phyloP scores from a whole-genome alignment of 2,888 invertebrate genomes.

The Philonicus albiceps region DNA sequence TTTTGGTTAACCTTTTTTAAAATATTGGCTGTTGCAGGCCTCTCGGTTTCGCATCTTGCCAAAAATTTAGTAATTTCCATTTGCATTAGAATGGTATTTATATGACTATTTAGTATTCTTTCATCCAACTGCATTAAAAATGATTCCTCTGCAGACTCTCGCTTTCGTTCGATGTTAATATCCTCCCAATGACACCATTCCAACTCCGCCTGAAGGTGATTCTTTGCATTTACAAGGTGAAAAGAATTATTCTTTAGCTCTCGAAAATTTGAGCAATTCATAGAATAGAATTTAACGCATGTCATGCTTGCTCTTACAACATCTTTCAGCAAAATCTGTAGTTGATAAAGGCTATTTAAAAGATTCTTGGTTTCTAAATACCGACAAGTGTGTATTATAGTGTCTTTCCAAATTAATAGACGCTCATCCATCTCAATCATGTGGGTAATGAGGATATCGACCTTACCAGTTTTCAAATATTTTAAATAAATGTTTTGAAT shows the following conservation, averaged over 20 bases:
- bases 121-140: conserved; percentile 77
- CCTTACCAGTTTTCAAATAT: conserved; percentile 71
- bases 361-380: conserved; percentile 74
- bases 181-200: conserved; percentile 67
- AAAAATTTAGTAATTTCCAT: conserved; percentile 80
- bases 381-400: conserved; percentile 75
- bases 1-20: conserved; percentile 38
- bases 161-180: conserved; percentile 56
- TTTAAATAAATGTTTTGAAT: conserved; percentile 76
- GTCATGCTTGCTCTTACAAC: conserved; percentile 81
- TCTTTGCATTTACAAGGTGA: conserved; percentile 68
- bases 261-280: conserved; percentile 67
- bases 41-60: conserved; percentile 69
- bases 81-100: conserved; percentile 82
- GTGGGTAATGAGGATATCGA: conserved; percentile 69
- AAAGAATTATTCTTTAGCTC: conserved; percentile 67
- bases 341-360: conserved; percentile 75
- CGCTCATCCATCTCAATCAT: conserved; percentile 73
- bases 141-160: conserved; percentile 64
- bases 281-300: conserved; percentile 78
- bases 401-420: conserved; percentile 75
- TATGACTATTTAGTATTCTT: conserved; percentile 77
- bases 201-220: conserved; percentile 72
- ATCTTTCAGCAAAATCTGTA: conserved; percentile 77
- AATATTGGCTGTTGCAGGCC: conserved; percentile 29